Base-by-base conservation (phyloP, 2,113 vertebrate genomes). In the Brachypteracias leptosomus region DNA sequence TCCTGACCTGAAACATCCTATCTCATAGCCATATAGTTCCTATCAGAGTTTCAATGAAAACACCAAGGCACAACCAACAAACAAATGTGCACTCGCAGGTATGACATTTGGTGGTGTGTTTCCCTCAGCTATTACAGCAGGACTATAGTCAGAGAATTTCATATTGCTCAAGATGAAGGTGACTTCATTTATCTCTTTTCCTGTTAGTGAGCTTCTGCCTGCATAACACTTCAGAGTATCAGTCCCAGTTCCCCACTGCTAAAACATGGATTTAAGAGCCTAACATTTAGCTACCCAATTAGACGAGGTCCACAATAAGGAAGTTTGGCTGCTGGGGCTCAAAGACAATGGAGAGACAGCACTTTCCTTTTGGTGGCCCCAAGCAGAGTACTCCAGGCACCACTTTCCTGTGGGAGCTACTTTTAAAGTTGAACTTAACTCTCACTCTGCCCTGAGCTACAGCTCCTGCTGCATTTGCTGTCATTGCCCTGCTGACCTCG, bases 1-100 rank as follows among this genome's bases (percentile, higher is more conserved):
- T 91, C 36, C 40, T 35, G 62, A 35, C 54, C 46, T 16, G 46
- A 44, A 38, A 11, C 0, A 0, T 74, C 62, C 38, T 61, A 19
- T 38, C 44, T 57, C 0, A 0, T 3, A 75, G 26, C 58, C 78
- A 58, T 40, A 36, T 25, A n/a, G n/a, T 4, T 83, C 74, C 78
- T 36, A 28, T 40, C 46, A 82, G 58, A 11, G 33, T 78, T 52
- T n/a, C 62, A 44, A 28, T 13, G 44, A 61, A 85, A 93, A 61
- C 35, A 33, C 29, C 29, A 65, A 49, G 38, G 49, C 62, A 72
- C 35, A 89, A 68, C 31, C 74, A 61, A 36, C 15, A 81, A 47
- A 89, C 26, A 49, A 77, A 84, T 0, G 1, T 5, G 10, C 0
- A 0, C 65, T 70, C 0, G 0, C 12, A 73, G 47, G 40, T 52